Evolutionary conservation across 2,113 vertebrate species (phyloP).

Genomic region (Pao palembangensis): DNA sequence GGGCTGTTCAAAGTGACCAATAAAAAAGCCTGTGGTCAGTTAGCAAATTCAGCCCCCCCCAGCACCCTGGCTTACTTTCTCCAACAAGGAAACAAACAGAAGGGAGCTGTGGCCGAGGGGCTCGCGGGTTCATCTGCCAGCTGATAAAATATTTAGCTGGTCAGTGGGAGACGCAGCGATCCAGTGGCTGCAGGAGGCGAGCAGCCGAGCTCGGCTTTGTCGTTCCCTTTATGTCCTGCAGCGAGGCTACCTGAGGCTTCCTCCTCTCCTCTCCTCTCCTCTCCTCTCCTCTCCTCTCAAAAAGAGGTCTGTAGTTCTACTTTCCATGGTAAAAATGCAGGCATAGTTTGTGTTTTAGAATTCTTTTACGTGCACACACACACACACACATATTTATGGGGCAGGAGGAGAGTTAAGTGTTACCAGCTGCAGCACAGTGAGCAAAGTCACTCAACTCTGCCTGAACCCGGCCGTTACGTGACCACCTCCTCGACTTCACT

Average conservation of each 20-base stretch:
- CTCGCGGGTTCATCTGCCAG: constrained; percentile 64
- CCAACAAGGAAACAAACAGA: constrained; percentile 59
- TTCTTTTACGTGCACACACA: constrained; percentile 22
- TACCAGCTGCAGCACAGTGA: constrained; percentile 70
- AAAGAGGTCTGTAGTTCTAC: not conserved
- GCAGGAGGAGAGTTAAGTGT: constrained; percentile 67
- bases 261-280: constrained; percentile 20
- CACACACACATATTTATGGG: constrained; percentile 40
- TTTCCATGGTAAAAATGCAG: constrained; percentile 65
- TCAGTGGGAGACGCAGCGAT: constrained; percentile 52
- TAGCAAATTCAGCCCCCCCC: constrained; percentile 18
- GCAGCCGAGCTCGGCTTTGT: constrained; percentile 41
- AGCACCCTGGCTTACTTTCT: constrained; percentile 19
- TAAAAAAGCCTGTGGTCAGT: constrained; percentile 47
- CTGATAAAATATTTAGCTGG: constrained; percentile 76
- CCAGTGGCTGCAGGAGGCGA: constrained; percentile 48
- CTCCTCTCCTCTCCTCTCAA: constrained; percentile 2
- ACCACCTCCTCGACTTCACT: constrained; percentile 61
- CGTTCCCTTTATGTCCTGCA: constrained; percentile 52
- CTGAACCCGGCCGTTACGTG: constrained; percentile 68
- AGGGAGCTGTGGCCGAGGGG: constrained; percentile 54
- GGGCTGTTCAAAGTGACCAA: constrained; percentile 67
- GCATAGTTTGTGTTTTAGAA: constrained; percentile 47
- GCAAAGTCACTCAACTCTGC: constrained; percentile 71
- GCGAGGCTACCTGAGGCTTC: constrained; percentile 62